Conservation (phyloP, 2,888 invertebrate species). For the Drosophila parthenogenetica region DNA sequence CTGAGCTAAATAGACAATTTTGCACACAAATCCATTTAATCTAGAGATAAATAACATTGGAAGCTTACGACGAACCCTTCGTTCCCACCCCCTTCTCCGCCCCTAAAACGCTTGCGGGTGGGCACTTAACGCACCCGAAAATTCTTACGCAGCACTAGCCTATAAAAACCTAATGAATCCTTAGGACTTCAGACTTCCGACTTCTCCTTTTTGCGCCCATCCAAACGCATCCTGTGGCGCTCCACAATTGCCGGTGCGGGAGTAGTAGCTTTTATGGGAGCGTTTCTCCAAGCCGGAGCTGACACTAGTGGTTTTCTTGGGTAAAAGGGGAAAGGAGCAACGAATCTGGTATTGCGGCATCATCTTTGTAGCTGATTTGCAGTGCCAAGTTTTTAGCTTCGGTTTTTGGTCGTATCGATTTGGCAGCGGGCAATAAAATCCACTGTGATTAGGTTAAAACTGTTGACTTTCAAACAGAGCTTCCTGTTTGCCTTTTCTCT, state of each 20-base stretch:
- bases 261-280: not conserved
- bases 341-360: conserved; percentile 9
- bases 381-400: conserved; percentile 15
- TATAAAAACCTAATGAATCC: conserved; percentile 70
- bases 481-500: conserved; percentile 47
- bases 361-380: conserved; percentile 8
- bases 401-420: conserved; percentile 58
- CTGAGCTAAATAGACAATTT: conserved; percentile 79
- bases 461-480: conserved; percentile 80
- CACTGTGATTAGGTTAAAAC: conserved; percentile 82
- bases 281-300: not conserved
- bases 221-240: conserved; percentile 48
- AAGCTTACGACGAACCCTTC: conserved; percentile 35
- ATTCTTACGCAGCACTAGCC: conserved; percentile 76
- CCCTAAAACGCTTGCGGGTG: conserved; percentile 46
- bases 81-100: not conserved
- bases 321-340: not conserved
- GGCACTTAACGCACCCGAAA: conserved; percentile 78
- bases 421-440: conserved; percentile 75
- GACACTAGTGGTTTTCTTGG: conserved; percentile 6
- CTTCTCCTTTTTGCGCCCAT: conserved; percentile 17
- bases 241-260: conserved; percentile 51
- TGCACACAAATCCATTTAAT: conserved; percentile 81
- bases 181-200: conserved; percentile 38
- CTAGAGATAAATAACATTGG: conserved; percentile 81